These are phyloP conservation scores for Drosophila virilis DNA, from an alignment of 1,140 invertebrate genomes.

Conservation along the genomic window DNA sequence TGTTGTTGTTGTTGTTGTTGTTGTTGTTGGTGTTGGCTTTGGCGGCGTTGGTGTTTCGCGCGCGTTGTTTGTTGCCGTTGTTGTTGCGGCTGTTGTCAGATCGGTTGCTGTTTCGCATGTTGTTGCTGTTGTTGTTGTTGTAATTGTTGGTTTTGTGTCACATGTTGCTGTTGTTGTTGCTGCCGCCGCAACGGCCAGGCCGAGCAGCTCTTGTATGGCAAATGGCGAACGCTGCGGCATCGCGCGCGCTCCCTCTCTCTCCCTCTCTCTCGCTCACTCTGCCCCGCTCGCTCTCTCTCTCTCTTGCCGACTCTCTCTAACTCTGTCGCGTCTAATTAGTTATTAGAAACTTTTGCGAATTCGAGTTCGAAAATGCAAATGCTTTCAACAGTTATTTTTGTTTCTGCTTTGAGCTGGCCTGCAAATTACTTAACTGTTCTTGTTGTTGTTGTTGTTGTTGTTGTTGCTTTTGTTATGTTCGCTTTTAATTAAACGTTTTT, in stretches of 20 bases:
- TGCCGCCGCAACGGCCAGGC: constrained; percentile 85
- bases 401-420: background rate
- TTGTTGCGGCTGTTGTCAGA: constrained; percentile 46
- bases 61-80: constrained; percentile 20
- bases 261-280: background rate
- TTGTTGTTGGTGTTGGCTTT: constrained; percentile 23
- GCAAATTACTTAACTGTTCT: background rate
- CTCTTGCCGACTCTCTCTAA: background rate
- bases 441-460: constrained; percentile 6
- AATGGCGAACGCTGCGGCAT: constrained; percentile 94
- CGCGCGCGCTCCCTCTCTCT: constrained; percentile 34
- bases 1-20: constrained; percentile 23
- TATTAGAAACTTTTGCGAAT: background rate
- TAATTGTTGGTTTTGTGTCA: constrained; percentile 13
- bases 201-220: constrained; percentile 95
- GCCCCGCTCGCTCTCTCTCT: background rate
- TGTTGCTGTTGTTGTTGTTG: constrained; percentile 30
- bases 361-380: constrained; percentile 3
- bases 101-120: constrained; percentile 54
- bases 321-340: constrained; percentile 13
- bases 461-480: constrained; percentile 17
- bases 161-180: constrained; percentile 33
- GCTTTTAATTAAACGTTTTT: constrained; percentile 47
- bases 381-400: background rate
- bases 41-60: constrained; percentile 50